Base-by-base conservation (phyloP, 2,113 vertebrate species). In the Chionomys nivalis region DNA sequence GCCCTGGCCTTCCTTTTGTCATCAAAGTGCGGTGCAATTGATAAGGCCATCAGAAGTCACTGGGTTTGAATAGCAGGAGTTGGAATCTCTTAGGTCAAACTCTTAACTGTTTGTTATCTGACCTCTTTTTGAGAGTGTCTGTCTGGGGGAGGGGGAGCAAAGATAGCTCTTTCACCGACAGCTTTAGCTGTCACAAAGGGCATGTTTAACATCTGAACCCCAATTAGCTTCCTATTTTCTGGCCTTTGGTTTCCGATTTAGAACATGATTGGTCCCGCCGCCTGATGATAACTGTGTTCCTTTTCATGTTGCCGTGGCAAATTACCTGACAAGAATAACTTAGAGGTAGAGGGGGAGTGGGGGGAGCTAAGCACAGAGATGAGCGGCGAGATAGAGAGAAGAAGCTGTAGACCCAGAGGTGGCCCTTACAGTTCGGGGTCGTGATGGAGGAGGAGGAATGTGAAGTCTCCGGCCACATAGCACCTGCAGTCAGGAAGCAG, bases 211-310 rank as follows among this genome's bases (percentile, higher is more conserved):
- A 55, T 10, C 63, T 55, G 47, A 39, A n/a, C 39, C 28, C 14
- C 94, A 89, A 87, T 96, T 73, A 95, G 77, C 26, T 87, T 94
- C 85, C 70, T 19, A n/a, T 72, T 91, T 13, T 88, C 47, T 90
- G 75, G 28, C 24, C 52, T 63, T 44, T 85, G 81, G 65, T 76
- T 97, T 97, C 42, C 4, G n/a, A 90, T 93, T 97, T 90, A 33
- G 81, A 85, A 63, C 0, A 3, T 58, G 23, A 61, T 75, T 87
- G 73, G 63, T 87, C 68, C 61, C 24, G 17, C 73, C 94, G 83
- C 76, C 75, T 81, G 76, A 96, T 44, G 75, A 73, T 14, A 58
- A 89, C 49, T 72, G 49, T 39, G 28, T 73, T 73, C 26, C 47
- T 52, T 52, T n/a, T 87, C 66, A 55, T 55, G 66, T 52, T 72